Base-by-base conservation (phyloP, 1,140 invertebrate genomes). In the Drosophila kikkawai region DNA sequence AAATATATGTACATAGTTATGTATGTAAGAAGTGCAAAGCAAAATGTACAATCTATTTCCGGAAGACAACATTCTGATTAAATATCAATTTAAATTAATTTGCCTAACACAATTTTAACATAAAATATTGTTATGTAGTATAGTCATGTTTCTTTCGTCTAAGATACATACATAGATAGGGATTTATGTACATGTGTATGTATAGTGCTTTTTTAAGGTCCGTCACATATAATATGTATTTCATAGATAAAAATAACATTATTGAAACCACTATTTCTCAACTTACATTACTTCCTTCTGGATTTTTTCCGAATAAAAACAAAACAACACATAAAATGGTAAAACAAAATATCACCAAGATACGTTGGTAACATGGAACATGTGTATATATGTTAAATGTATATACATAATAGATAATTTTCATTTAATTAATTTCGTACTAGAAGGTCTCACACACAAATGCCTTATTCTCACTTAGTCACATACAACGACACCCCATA, bases 241-340 rank as follows among this genome's bases (percentile, higher is more conserved):
- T 29, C 5, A 29, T 29, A 44, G n/a, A 19, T 11, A 11, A 11
- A 44, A 19, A 44, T 19, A 44, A 44, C 9, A 19, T 22, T 44
- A 8, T 17, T 13, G 7, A 41, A 41, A 50, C 15, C 22, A 22
- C 32, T 3, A 53, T 29, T 9, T 32, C 11, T 15, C 12, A 22
- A 61, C 59, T 61, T 39, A 61, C 59, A 61, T 61, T 61, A 61
- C 59, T 61, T 61, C 32, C 59, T 61, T 19, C 34, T 61, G 32
- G 39, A 8, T 26, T 29, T 50, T 61, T 13, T 51, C 39, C 13
- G 32, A 61, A 61, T 32, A 61, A 50, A 61, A 61, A 61, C 59
- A 61, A 61, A 61, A 61, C 53, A 55, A 55, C 58, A 61, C 59
- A 61, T 50, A 61, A 61, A 61, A 22, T 50, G 26, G 59, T 39